Evolutionary conservation across 2,888 invertebrate species (phyloP), one percentile per base, ranked within the genome.

Genomic region (Dioctria rufipes): DNA sequence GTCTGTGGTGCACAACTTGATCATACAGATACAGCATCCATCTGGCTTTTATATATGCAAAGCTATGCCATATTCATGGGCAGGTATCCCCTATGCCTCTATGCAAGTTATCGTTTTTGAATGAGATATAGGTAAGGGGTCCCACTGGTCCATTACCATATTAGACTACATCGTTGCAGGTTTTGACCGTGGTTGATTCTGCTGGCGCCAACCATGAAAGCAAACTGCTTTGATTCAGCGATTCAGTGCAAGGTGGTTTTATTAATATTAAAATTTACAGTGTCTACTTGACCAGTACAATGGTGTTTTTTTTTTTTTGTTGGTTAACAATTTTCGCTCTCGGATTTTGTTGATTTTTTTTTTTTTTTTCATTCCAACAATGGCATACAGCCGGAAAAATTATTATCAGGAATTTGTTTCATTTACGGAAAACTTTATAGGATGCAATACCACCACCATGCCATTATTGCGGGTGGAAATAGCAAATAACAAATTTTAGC

Each of bases 71-170:
- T 73, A 73, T 73, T 73, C 73, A 60, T 73, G 60, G 37, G 58
- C 42, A 69, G 54, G 73, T 73, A 60, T 42, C 42, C n/a, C 58
- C 42, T 60, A 60, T 54, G 73, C 13, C 43, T 60, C 58, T 54
- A 49, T 78, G 39, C 51, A 79, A 54, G 79, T 79, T 79, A 67
- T 69, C 58, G 79, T 69, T 69, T 79, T 69, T 78, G 78, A 78
- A 67, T 71, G 80, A 73, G 49, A 61, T 71, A 80, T 63, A 63
- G 54, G 39, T 49, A 71, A 40, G 61, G 9, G 71, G 73, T 80
- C 80, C 80, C 80, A 71, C 73, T 51, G 80, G 80, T 73, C 80
- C 80, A 80, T 80, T 80, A 80, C 73, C 80, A 60, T 80, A 80
- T 80, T 79, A 79, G 69, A 69, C 40, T 58, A 67, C 54, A 49